Percentiles rank a stretch among this genome's conserved stretches.
These are phyloP conservation scores for Chrysolophus pictus DNA, from an alignment of 2,797 vertebrate species.

Conservation along the genomic window DNA sequence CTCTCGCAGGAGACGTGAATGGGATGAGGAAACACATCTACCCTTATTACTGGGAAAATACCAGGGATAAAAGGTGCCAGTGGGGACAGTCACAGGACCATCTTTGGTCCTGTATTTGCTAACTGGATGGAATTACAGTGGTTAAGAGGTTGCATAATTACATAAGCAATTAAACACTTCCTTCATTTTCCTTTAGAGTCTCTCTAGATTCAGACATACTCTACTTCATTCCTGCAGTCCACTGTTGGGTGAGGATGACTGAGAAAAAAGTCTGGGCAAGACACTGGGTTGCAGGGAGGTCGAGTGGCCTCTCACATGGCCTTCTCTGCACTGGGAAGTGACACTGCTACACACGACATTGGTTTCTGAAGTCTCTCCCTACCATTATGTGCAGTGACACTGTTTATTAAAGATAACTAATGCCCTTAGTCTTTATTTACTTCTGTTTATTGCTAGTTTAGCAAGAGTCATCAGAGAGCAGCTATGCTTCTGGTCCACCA, in stretches of 20 bases:
- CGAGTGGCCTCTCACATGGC: not conserved
- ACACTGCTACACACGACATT: slow-evolving; percentile 47
- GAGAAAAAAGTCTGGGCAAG: not conserved
- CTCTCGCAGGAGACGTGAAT: slow-evolving; percentile 16
- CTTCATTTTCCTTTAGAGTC: slow-evolving; percentile 17
- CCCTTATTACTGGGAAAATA: slow-evolving; percentile 41
- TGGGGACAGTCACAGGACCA: not conserved
- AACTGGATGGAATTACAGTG: slow-evolving; percentile 30
- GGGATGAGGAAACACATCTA: slow-evolving; percentile 12
- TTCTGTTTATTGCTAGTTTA: slow-evolving; percentile 87
- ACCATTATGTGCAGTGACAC: slow-evolving; percentile 84
- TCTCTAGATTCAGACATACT: slow-evolving; percentile 26
- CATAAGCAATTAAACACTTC: slow-evolving; percentile 48
- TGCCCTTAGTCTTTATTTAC: slow-evolving; percentile 87
- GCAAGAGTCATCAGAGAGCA: slow-evolving; percentile 84
- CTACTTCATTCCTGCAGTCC: not conserved
- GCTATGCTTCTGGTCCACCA: slow-evolving; percentile 83
- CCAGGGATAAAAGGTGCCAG: not conserved
- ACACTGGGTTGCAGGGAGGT: not conserved
- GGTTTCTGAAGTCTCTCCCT: slow-evolving; percentile 82
- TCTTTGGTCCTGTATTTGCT: not conserved
- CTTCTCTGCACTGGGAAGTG: not conserved
- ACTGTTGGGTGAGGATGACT: not conserved
- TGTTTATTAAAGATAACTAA: slow-evolving; percentile 95
- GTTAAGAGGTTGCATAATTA: slow-evolving; percentile 55